phyloP scores from a whole-genome alignment of 2,113 vertebrate genomes.

The Cheilinus undulatus region DNA sequence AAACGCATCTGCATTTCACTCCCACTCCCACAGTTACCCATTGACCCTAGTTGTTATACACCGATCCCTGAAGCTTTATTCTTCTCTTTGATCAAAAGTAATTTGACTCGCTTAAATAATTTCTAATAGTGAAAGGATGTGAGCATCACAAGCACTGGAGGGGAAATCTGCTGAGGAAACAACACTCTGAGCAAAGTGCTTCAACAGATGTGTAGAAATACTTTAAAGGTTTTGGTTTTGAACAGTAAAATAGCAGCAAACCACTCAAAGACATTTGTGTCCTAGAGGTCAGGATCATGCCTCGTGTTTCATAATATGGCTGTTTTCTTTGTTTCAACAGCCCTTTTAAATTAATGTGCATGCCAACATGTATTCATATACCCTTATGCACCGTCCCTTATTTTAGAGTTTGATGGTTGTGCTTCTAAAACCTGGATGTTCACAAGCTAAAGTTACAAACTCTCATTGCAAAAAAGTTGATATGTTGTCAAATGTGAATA shows the following conservation, averaged over 20 bases:
- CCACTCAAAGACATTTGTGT: neutral
- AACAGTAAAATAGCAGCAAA: neutral
- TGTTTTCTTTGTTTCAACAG: neutral
- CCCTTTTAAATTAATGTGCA: too few species aligned
- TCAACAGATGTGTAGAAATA: neutral
- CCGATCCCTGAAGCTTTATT: neutral
- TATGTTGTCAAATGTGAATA: too few species aligned
- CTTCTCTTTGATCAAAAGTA: neutral
- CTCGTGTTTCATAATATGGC: neutral
- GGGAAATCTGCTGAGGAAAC: neutral
- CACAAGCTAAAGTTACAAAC: too few species aligned
- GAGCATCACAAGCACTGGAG: neutral
- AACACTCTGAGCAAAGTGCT: neutral
- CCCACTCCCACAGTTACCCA: neutral
- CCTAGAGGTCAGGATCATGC: neutral
- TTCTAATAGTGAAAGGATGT: neutral
- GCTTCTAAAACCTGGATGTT: too few species aligned
- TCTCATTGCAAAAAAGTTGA: too few species aligned
- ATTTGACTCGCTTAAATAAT: neutral
- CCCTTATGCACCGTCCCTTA: too few species aligned
- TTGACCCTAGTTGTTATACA: neutral
- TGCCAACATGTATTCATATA: neutral
- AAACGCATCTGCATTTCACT: conserved; percentile 7
- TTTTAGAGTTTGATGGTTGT: too few species aligned
- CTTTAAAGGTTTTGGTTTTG: neutral